Evolutionary conservation across 2,113 vertebrate genomes (phyloP), one percentile per base, ranked within the genome.

Genomic region (Urocolius indicus): DNA sequence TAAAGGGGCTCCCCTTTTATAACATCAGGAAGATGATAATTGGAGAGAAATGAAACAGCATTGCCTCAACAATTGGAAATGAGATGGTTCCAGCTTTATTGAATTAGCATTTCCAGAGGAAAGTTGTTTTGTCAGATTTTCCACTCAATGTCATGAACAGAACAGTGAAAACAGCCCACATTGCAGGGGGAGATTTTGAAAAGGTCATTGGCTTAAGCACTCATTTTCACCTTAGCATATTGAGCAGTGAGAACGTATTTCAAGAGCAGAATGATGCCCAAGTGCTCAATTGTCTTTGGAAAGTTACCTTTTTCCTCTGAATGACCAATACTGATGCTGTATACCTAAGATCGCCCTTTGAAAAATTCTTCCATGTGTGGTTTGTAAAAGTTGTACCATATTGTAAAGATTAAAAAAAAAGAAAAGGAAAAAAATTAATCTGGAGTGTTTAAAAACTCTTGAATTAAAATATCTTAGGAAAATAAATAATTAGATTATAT

Each of bases 1-100:
- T 11, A 13, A 34, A 48, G 41, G 15, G 41, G 4, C 5, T 79
- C 22, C 11, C 7, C 0, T 4, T 68, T 48, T 76, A 19, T 83
- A 41, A 17, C 15, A 16, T 0, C 0, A 49, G 9, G 13, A 57
- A 16, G 6, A n/a, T 43, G 27, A 22, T 38, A 63, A 34, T 18
- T 81, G 69, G 11, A 16, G 41, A 62, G 19, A 26, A 23, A 19
- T 71, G 48, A 52, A 18, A 38, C 20, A 48, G 9, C 5, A 4
- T 20, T 46, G 18, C 14, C 24, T 69, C 14, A 52, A 61, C 67
- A 84, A 38, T 22, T 72, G 17, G 19, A 91, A 62, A 81, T 55
- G 13, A 13, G 1, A 6, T 68, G 23, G 7, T 82, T 85, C 16
- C 9, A 23, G 20, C 16, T 59, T 71, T 72, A 15, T 29, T 59